Evolutionary conservation across 2,888 invertebrate species (phyloP).

Genomic region (Scelioninae gen. 2): DNA sequence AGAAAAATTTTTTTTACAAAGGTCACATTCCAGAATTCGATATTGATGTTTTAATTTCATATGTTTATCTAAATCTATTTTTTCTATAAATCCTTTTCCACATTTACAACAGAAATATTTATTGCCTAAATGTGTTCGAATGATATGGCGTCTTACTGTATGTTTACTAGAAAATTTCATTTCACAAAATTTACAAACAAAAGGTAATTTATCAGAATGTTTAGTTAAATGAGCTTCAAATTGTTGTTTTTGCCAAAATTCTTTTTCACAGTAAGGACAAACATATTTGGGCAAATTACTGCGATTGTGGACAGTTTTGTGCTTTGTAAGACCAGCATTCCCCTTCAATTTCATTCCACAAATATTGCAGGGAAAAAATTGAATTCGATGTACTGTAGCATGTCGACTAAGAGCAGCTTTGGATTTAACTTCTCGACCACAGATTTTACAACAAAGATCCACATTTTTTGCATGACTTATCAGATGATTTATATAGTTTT

Average conservation of each 20-base stretch:
- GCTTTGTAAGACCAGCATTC: background rate
- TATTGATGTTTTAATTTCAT: background rate
- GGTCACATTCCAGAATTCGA: background rate
- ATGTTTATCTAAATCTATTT: background rate
- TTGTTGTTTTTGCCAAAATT: background rate
- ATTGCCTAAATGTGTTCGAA: background rate
- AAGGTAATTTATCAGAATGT: background rate
- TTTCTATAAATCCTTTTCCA: background rate
- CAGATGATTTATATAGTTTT: slow-evolving; percentile 1
- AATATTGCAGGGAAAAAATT: background rate
- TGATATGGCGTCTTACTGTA: background rate
- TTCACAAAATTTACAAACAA: background rate
- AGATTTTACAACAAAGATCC: slow-evolving; percentile 12
- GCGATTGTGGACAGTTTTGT: background rate
- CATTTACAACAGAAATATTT: background rate
- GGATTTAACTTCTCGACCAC: slow-evolving; percentile 10
- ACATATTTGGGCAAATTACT: background rate
- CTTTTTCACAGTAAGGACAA: slow-evolving; percentile 16
- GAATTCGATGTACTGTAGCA: background rate
- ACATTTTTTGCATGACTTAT: slow-evolving; percentile 20
- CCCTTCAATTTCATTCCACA: slow-evolving; percentile 10
- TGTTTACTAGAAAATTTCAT: background rate
- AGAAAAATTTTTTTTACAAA: background rate
- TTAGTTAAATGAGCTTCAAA: background rate
- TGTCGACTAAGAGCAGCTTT: slow-evolving; percentile 8